A percentile compares a stretch with the other conserved stretches of the same genome.
phyloP scores from a whole-genome alignment of 2,113 vertebrate species.

The Mustelus asterias region DNA sequence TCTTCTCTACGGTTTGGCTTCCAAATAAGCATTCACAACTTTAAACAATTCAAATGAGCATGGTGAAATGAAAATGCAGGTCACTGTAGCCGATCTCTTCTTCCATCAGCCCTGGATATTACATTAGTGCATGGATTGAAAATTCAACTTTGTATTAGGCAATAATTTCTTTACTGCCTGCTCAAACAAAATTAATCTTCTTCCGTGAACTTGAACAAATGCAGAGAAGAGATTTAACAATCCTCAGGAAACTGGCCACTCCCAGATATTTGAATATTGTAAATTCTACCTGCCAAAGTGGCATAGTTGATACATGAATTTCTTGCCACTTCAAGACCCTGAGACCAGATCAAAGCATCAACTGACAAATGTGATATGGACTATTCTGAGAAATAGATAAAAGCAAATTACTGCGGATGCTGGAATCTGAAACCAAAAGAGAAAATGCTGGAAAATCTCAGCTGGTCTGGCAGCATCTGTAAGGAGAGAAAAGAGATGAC shows the following conservation, averaged over 20 bases:
- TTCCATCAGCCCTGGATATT: neutral
- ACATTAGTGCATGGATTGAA: neutral
- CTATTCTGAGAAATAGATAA: neutral
- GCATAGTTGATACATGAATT: neutral
- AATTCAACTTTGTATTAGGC: neutral
- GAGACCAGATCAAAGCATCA: neutral
- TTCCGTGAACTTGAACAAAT: neutral
- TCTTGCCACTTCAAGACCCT: neutral
- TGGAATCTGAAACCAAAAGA: no score
- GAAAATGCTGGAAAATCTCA: no score
- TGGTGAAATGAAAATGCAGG: neutral
- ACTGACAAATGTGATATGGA: neutral
- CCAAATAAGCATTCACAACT: neutral
- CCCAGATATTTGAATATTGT: neutral
- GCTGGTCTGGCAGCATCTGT: no score
- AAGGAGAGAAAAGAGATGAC: no score
- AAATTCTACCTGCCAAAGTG: neutral
- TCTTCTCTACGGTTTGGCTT: neutral
- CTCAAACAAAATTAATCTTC: neutral
- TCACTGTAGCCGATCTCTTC: neutral
- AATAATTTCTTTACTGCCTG: neutral
- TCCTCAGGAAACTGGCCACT: neutral
- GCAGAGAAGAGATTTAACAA: neutral
- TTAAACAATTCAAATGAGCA: neutral
- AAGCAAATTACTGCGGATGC: no score